Conservation (phyloP, 2,113 vertebrate species). For the Hypocryptadius cinnamomeus region DNA sequence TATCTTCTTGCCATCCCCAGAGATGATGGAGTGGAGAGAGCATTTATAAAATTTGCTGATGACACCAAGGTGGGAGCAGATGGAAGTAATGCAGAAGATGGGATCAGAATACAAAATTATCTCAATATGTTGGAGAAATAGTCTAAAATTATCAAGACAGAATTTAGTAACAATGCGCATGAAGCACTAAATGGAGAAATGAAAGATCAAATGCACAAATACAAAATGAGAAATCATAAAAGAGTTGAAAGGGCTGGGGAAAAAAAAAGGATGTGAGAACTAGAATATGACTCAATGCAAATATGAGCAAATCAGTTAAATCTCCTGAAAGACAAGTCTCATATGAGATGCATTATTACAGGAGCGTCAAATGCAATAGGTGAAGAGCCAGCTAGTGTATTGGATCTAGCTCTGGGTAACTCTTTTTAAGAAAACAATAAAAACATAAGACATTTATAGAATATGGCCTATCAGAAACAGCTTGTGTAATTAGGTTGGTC, state of each 20-base stretch:
- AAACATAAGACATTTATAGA: not conserved
- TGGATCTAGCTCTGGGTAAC: not conserved
- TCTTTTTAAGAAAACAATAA: not conserved
- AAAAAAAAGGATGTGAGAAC: not conserved
- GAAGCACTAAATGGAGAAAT: not conserved
- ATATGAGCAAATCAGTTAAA: not conserved
- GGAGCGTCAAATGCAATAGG: not conserved
- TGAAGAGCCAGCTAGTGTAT: not conserved
- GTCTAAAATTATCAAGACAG: not conserved
- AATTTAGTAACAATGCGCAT: not conserved
- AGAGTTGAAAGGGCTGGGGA: not conserved
- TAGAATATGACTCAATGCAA: not conserved
- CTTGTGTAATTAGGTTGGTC: not conserved
- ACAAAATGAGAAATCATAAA: not conserved
- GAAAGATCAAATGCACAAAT: conserved; percentile 1
- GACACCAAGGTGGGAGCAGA: conserved; percentile 1
- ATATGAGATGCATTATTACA: not conserved
- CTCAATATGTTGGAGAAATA: not conserved
- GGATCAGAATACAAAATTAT: conserved; percentile 2
- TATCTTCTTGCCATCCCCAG: not conserved
- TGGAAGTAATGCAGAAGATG: not conserved
- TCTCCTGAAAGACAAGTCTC: not conserved
- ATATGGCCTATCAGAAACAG: not conserved
- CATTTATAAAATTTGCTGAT: conserved; percentile 26
- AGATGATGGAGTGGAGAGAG: not conserved